These are phyloP conservation scores for Sander lucioperca DNA, from an alignment of 2,113 vertebrate species.

Conservation along the genomic window DNA sequence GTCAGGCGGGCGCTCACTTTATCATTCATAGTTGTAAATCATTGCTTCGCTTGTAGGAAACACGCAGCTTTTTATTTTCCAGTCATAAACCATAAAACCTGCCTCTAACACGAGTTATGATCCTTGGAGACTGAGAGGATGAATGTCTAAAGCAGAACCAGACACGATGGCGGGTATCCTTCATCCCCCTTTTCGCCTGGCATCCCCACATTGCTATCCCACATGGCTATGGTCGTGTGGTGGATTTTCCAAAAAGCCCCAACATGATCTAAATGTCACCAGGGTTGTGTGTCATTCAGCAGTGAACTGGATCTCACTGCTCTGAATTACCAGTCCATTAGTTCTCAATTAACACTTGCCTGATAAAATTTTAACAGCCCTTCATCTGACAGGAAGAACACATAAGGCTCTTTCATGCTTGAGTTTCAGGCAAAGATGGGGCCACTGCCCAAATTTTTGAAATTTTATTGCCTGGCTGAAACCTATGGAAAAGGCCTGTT, in stretches of 20 bases:
- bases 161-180: conserved; percentile 76
- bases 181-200: conserved; percentile 63
- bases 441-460: conserved; percentile 75
- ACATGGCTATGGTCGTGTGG: conserved; percentile 24
- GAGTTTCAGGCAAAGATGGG: conserved; percentile 68
- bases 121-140: conserved; percentile 76
- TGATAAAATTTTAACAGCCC: conserved; percentile 71
- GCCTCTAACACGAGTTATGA: conserved; percentile 81
- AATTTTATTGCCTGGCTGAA: conserved; percentile 80
- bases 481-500: conserved; percentile 80
- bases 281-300: conserved; percentile 64
- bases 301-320: conserved; percentile 43
- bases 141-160: conserved; percentile 79
- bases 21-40: conserved; percentile 82
- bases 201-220: conserved; percentile 30
- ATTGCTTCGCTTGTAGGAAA: conserved; percentile 78
- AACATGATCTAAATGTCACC: conserved; percentile 68
- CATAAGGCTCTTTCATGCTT: conserved; percentile 67
- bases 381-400: conserved; percentile 73
- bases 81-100: conserved; percentile 84
- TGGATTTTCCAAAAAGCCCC: conserved; percentile 67
- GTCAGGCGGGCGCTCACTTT: conserved; percentile 77
- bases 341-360: conserved; percentile 77
- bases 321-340: conserved; percentile 77
- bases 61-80: conserved; percentile 81